A percentile compares a stretch with the other conserved stretches of the same genome.
Evolutionary conservation across 2,888 invertebrate species (phyloP).

Genomic region (Leucophenga montana): DNA sequence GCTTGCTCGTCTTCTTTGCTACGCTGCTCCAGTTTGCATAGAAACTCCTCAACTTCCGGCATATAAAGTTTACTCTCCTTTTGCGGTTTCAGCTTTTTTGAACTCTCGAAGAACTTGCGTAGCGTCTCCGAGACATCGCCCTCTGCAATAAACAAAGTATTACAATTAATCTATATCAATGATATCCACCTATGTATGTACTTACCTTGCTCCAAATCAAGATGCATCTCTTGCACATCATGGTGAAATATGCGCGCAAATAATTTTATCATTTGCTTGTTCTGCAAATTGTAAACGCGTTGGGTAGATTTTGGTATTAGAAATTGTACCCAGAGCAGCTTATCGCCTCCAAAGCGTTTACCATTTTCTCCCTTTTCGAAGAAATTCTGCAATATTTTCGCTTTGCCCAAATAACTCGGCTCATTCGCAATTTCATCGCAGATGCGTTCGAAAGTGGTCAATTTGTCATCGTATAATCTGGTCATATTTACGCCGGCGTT

Average conservation of each 20-base stretch:
- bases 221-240: constrained; percentile 86
- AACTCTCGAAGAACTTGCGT: constrained; percentile 82
- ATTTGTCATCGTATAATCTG: constrained; percentile 79
- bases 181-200: neutral
- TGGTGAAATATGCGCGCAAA: constrained; percentile 86
- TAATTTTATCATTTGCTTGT: constrained; percentile 90
- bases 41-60: constrained; percentile 83
- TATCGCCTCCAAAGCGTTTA: constrained; percentile 83
- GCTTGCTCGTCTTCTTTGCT: constrained; percentile 93
- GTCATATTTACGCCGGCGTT: constrained; percentile 37
- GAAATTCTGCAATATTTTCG: constrained; percentile 80
- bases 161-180: neutral
- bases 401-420: constrained; percentile 87
- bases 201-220: constrained; percentile 84
- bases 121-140: constrained; percentile 93
- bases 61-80: constrained; percentile 82
- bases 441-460: constrained; percentile 83
- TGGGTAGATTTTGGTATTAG: constrained; percentile 88
- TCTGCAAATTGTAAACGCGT: constrained; percentile 92
- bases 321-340: constrained; percentile 86
- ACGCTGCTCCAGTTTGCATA: constrained; percentile 81
- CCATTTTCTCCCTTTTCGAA: constrained; percentile 78
- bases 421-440: constrained; percentile 85
- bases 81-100: constrained; percentile 76
- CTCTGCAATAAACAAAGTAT: constrained; percentile 43